Conservation (phyloP, 92 coral and sea anemone species). For the Pocillopora meandrina region DNA sequence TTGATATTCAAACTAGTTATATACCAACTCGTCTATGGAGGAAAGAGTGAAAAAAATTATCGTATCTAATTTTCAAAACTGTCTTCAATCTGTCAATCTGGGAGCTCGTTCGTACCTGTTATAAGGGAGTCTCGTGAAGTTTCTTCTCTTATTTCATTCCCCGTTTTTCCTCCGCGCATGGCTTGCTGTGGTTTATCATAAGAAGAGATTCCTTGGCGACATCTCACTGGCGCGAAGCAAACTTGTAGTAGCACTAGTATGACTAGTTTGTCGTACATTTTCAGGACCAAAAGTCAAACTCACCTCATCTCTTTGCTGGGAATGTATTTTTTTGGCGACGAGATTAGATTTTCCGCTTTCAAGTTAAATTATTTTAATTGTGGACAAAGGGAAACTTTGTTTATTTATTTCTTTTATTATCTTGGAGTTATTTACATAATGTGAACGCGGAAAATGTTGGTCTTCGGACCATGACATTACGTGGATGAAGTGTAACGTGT, state of each 20-base stretch:
- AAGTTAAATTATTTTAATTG: not conserved
- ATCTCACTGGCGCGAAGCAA: not conserved
- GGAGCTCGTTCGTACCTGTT: not conserved
- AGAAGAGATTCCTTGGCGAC: slow-evolving; percentile 1
- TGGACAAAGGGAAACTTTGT: slow-evolving; percentile 1
- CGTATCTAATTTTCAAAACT: too few species aligned
- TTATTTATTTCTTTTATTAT: not conserved
- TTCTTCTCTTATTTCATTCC: not conserved
- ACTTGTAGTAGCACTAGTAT: not conserved
- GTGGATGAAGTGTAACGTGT: not conserved
- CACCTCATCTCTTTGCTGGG: not conserved
- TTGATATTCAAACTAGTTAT: too few species aligned
- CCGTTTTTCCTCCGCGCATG: not conserved
- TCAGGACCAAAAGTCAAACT: not conserved
- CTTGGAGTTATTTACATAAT: not conserved
- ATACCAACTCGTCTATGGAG: too few species aligned
- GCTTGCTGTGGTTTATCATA: slow-evolving; percentile 35
- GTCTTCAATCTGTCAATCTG: too few species aligned
- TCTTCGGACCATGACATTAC: slow-evolving; percentile 9
- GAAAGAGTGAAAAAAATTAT: too few species aligned
- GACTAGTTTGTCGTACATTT: not conserved
- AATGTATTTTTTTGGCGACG: not conserved
- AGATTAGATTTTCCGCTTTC: slow-evolving; percentile 1
- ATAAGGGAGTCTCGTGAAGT: not conserved
- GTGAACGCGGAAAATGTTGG: slow-evolving; percentile 33